A percentile compares a stretch with the other conserved stretches of the same genome.
phyloP scores from a whole-genome alignment of 2,797 vertebrate genomes.

The Leptoclinus maculatus region DNA sequence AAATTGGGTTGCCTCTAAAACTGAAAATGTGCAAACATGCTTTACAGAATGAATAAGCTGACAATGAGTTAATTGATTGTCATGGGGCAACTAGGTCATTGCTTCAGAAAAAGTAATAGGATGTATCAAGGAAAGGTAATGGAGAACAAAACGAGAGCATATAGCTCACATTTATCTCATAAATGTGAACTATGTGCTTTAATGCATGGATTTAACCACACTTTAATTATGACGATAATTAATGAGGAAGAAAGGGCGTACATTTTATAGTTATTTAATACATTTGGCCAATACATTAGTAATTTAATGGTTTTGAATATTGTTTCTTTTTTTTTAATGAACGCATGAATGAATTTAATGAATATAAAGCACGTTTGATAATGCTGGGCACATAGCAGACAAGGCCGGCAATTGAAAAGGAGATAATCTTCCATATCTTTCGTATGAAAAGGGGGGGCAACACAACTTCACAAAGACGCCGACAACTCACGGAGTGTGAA shows the following conservation, averaged over 20 bases:
- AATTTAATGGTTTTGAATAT: background rate
- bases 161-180: slow-evolving; percentile 3
- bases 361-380: background rate
- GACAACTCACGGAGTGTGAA: background rate
- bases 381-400: background rate
- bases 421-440: background rate
- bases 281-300: background rate
- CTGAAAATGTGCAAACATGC: slow-evolving; percentile 9
- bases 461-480: background rate
- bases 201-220: slow-evolving; percentile 3
- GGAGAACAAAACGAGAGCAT: background rate
- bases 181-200: background rate
- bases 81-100: slow-evolving; percentile 24
- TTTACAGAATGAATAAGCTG: slow-evolving; percentile 22
- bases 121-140: slow-evolving; percentile 18
- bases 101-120: slow-evolving; percentile 32
- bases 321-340: background rate
- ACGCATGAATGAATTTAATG: background rate
- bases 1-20: slow-evolving; percentile 27
- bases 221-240: background rate
- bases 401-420: background rate
- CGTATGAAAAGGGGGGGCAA: background rate
- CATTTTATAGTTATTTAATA: background rate
- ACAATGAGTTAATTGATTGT: slow-evolving; percentile 32
- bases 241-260: background rate